These are phyloP conservation scores for Euschistus heros DNA, from an alignment of 1,140 invertebrate species.

Conservation along the genomic window DNA sequence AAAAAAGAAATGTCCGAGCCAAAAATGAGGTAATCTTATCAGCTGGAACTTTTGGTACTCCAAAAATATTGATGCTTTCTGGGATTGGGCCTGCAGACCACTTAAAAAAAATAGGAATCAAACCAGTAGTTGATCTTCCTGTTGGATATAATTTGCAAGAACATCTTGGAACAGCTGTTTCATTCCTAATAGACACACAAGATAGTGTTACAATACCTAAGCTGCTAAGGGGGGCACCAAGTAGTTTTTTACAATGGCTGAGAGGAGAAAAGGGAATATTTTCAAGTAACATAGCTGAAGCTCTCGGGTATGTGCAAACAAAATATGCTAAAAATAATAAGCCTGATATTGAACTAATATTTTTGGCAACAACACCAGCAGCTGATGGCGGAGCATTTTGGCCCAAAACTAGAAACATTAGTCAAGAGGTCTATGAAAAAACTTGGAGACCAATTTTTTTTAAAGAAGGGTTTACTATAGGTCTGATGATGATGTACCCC, in stretches of 20 bases:
- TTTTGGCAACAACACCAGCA: slow-evolving; percentile 36
- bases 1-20: slow-evolving; percentile 43
- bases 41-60: slow-evolving; percentile 34
- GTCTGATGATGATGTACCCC: slow-evolving; percentile 38
- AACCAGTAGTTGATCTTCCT: slow-evolving; percentile 23
- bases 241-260: slow-evolving; percentile 31
- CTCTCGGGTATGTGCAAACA: slow-evolving; percentile 36
- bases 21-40: slow-evolving; percentile 51
- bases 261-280: slow-evolving; percentile 36
- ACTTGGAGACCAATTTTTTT: slow-evolving; percentile 38
- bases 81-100: slow-evolving; percentile 40
- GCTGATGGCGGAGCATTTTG: slow-evolving; percentile 46
- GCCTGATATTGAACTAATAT: slow-evolving; percentile 34
- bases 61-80: slow-evolving; percentile 40
- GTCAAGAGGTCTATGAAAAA: slow-evolving; percentile 58
- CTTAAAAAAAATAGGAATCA: slow-evolving; percentile 32
- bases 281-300: slow-evolving; percentile 36
- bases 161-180: slow-evolving; percentile 32
- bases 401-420: slow-evolving; percentile 35
- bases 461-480: slow-evolving; percentile 43
- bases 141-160: slow-evolving; percentile 42
- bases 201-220: slow-evolving; percentile 20
- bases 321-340: slow-evolving; percentile 34
- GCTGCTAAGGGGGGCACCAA: background rate
- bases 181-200: slow-evolving; percentile 32